phyloP scores from a whole-genome alignment of 2,797 vertebrate genomes.

The Eidolon dupreanum region DNA sequence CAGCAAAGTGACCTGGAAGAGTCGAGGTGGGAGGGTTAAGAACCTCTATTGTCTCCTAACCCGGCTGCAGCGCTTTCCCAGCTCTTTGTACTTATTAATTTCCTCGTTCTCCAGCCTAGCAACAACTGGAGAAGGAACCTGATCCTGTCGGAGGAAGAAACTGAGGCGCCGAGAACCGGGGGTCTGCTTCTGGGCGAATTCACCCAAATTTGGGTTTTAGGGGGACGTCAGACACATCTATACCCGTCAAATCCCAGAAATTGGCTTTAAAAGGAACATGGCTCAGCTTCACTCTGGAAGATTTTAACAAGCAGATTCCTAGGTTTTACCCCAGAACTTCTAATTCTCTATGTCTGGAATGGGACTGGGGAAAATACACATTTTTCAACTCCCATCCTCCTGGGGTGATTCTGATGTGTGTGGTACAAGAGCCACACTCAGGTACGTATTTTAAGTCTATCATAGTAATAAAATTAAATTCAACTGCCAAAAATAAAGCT shows the following conservation, averaged over 20 bases:
- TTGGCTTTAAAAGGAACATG: constrained; percentile 22
- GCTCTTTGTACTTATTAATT: neutral
- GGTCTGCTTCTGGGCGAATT: neutral
- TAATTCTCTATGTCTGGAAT: neutral
- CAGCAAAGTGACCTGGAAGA: neutral
- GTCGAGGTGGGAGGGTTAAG: neutral
- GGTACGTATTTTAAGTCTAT: neutral
- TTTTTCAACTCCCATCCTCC: neutral
- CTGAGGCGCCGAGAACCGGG: neutral
- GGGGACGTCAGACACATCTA: neutral
- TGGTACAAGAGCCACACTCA: neutral
- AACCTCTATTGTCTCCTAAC: neutral
- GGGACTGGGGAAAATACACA: neutral
- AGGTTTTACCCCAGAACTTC: neutral
- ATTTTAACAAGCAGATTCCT: neutral
- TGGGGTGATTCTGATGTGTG: neutral
- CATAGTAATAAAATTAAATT: neutral
- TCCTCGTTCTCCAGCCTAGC: neutral
- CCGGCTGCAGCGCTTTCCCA: neutral
- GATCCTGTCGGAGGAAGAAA: neutral
- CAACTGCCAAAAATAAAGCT: neutral
- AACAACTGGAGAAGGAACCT: neutral
- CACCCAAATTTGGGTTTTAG: neutral
- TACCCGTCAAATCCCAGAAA: neutral
- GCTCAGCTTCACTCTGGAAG: neutral